Evolutionary conservation across 2,888 invertebrate genomes (phyloP).

Genomic region (Chrysotoxum bicinctum): DNA sequence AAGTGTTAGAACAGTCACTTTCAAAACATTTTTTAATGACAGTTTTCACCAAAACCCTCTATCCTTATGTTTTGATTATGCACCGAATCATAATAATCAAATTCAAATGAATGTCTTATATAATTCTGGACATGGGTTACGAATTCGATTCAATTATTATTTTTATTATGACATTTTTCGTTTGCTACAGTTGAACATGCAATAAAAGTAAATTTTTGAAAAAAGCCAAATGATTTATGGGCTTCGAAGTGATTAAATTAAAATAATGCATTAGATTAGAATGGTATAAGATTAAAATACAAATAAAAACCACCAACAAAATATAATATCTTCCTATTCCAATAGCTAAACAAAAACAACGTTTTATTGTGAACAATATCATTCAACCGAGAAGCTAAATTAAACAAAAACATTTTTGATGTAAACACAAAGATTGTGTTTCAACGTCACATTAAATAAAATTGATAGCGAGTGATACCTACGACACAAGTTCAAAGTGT

Average conservation of each 20-base stretch:
- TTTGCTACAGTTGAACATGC: no score
- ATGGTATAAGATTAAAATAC: not conserved
- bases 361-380: not conserved
- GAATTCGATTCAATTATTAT: no score
- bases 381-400: not conserved
- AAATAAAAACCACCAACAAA: not conserved
- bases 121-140: no score
- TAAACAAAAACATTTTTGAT: not conserved
- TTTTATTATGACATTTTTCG: no score
- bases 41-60: no score
- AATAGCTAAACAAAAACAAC: not conserved
- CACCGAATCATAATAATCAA: no score
- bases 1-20: no score
- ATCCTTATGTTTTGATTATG: no score
- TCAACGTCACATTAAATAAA: slow-evolving; percentile 4
- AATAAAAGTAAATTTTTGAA: not conserved
- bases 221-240: not conserved
- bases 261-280: not conserved
- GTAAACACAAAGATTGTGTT: slow-evolving; percentile 10
- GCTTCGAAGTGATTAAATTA: not conserved
- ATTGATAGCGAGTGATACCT: slow-evolving; percentile 28
- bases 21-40: no score
- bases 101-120: no score
- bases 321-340: not conserved
- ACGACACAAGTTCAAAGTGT: slow-evolving; percentile 30